These are phyloP conservation scores for Octodon degus DNA, from an alignment of 2,113 vertebrate genomes.

Conservation along the genomic window DNA sequence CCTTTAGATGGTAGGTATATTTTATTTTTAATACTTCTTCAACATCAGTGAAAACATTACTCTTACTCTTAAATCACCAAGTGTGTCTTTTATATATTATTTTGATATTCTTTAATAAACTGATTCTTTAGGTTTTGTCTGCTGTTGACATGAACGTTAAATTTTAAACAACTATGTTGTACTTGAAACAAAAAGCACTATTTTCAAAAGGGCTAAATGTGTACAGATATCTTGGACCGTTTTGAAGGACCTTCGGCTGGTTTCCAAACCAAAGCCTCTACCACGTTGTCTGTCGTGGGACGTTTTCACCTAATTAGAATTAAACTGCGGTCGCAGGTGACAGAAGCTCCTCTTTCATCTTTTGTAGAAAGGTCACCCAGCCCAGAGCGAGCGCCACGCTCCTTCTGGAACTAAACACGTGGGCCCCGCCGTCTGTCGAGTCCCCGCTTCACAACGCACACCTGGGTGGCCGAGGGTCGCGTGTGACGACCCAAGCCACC, in stretches of 20 bases:
- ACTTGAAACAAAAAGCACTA: constrained; percentile 53
- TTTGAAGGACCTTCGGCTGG: neutral
- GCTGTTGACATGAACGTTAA: constrained; percentile 8
- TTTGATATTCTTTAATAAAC: constrained; percentile 36
- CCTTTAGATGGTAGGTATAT: neutral
- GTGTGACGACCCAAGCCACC: neutral
- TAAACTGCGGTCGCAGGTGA: constrained; percentile 61
- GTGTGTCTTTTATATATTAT: neutral
- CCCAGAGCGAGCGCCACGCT: constrained; percentile 56
- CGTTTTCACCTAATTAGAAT: constrained; percentile 71
- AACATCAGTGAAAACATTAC: neutral
- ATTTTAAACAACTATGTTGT: neutral
- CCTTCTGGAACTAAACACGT: constrained; percentile 71
- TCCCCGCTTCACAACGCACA: constrained; percentile 45
- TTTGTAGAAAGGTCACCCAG: constrained; percentile 65
- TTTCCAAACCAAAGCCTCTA: constrained; percentile 47
- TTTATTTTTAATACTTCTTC: constrained; percentile 37
- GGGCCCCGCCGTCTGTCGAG: constrained; percentile 65
- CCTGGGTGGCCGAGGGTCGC: constrained; percentile 71
- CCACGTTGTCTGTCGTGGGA: constrained; percentile 27
- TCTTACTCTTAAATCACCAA: constrained; percentile 42
- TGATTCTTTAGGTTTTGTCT: constrained; percentile 46
- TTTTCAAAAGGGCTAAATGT: neutral
- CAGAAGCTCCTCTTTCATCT: constrained; percentile 74
- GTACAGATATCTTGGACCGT: neutral